Percentiles rank a stretch among this genome's conserved stretches.
phyloP scores from a whole-genome alignment of 1,140 invertebrate species.

The Oryctes rhinoceros region DNA sequence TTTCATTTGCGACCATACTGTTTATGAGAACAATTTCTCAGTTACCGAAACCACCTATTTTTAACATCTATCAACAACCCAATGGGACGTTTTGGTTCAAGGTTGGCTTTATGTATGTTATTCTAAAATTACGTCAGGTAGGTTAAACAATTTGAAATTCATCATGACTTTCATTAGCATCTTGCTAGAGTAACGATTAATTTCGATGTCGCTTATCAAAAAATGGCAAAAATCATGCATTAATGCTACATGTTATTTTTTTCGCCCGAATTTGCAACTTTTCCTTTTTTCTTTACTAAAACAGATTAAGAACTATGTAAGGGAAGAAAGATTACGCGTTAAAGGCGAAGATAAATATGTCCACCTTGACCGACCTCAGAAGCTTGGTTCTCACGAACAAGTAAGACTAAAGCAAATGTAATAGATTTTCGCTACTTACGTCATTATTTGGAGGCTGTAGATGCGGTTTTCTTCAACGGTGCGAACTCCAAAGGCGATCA shows the following conservation, averaged over 20 bases:
- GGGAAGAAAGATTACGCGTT: background rate
- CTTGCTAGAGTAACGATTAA: background rate
- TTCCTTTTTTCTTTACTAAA: background rate
- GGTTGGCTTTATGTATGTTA: constrained; percentile 62
- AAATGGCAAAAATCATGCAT: background rate
- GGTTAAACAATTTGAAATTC: constrained; percentile 52
- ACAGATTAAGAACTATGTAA: constrained; percentile 11
- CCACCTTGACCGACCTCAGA: background rate
- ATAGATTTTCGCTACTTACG: background rate
- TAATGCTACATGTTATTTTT: no score
- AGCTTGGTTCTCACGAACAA: background rate
- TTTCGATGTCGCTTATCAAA: background rate
- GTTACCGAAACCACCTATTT: constrained; percentile 58
- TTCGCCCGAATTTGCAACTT: background rate
- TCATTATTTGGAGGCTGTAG: constrained; percentile 63
- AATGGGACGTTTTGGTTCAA: constrained; percentile 64
- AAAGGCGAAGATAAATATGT: constrained; percentile 30
- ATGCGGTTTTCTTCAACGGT: constrained; percentile 70
- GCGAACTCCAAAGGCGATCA: constrained; percentile 63
- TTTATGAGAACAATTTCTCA: constrained; percentile 46
- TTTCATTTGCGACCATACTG: constrained; percentile 43
- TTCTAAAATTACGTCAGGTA: constrained; percentile 60
- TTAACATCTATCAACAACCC: constrained; percentile 64
- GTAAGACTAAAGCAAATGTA: background rate
- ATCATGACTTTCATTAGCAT: constrained; percentile 19